phyloP scores from a whole-genome alignment of 2,797 vertebrate genomes.

The Acanthornis magna region DNA sequence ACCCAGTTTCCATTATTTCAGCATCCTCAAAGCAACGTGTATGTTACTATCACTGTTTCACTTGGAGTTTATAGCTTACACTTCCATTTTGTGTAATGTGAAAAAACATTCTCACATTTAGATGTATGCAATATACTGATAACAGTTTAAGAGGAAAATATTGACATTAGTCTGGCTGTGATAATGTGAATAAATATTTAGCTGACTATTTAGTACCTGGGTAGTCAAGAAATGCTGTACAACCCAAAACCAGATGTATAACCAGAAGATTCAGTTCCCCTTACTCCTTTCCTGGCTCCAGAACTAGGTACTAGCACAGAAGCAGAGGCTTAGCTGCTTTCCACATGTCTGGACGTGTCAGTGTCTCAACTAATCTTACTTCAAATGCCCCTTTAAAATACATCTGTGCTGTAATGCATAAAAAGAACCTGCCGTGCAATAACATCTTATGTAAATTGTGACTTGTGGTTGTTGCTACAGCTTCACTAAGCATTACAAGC shows the following conservation, averaged over 20 bases:
- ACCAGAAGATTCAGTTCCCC: not conserved
- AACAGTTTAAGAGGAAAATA: slow-evolving; percentile 53
- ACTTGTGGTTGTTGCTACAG: slow-evolving; percentile 51
- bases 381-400: slow-evolving; percentile 32
- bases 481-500: slow-evolving; percentile 23
- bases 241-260: slow-evolving; percentile 33
- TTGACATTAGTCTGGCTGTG: slow-evolving; percentile 45
- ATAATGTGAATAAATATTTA: slow-evolving; percentile 61
- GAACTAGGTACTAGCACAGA: not conserved
- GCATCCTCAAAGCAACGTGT: not conserved
- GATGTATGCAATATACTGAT: slow-evolving; percentile 8
- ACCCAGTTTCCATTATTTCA: not conserved
- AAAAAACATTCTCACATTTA: not conserved
- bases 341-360: slow-evolving; percentile 11
- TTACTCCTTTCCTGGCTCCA: not conserved
- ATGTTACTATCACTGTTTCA: not conserved
- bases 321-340: slow-evolving; percentile 5
- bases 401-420: slow-evolving; percentile 23
- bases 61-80: not conserved
- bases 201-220: slow-evolving; percentile 44
- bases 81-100: not conserved
- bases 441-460: slow-evolving; percentile 50
- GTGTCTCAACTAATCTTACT: slow-evolving; percentile 12
- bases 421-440: slow-evolving; percentile 46
- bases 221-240: slow-evolving; percentile 47